These are phyloP conservation scores for Seira sanloemensis DNA, from an alignment of 2,888 invertebrate genomes.

Conservation along the genomic window DNA sequence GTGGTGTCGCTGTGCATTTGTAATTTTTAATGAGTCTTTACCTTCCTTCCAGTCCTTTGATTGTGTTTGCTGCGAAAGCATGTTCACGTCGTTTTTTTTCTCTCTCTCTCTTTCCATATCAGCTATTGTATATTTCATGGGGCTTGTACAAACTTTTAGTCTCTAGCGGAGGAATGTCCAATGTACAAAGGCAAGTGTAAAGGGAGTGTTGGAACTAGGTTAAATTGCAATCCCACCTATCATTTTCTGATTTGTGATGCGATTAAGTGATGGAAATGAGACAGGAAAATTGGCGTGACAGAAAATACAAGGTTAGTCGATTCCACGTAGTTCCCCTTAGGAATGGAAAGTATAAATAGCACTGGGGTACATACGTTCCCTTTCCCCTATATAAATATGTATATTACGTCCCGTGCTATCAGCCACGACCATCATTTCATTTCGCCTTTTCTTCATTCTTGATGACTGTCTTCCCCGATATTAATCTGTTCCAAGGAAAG, in stretches of 20 bases:
- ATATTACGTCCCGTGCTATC: neutral
- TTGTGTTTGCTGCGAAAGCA: too few species aligned
- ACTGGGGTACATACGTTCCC: neutral
- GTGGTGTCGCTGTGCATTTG: too few species aligned
- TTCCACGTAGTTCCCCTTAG: neutral
- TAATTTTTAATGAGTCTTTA: too few species aligned
- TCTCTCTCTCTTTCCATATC: too few species aligned
- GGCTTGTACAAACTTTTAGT: too few species aligned
- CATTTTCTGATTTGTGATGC: conserved; percentile 6
- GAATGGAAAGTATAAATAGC: neutral
- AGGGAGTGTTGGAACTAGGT: too few species aligned
- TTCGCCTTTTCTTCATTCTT: conserved; percentile 1
- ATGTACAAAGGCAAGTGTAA: too few species aligned
- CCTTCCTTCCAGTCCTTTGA: too few species aligned
- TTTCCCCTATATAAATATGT: too few species aligned
- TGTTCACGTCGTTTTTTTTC: too few species aligned
- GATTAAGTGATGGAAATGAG: conserved; percentile 2
- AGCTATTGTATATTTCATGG: too few species aligned
- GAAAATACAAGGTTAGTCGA: neutral
- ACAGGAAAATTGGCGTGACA: conserved; percentile 28
- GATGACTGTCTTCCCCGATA: conserved; percentile 9
- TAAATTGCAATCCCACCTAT: neutral
- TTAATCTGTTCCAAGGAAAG: neutral
- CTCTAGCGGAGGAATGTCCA: too few species aligned
- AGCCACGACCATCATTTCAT: conserved; percentile 12